Evolutionary conservation across 2,113 vertebrate species (phyloP), one percentile per base, ranked within the genome.

Genomic region (Benitochromis conjunctus): DNA sequence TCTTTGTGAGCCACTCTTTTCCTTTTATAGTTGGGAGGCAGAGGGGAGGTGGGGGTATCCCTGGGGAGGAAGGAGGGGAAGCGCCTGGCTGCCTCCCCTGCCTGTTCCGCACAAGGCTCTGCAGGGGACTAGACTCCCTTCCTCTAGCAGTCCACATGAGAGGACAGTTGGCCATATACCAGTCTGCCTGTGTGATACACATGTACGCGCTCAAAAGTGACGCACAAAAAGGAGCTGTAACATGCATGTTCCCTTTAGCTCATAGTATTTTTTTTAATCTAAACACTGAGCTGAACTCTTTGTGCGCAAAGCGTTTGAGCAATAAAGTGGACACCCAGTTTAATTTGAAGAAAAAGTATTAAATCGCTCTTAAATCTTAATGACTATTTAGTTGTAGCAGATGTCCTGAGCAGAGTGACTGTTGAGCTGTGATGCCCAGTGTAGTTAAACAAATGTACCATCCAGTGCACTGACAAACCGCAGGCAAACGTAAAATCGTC

Each of bases 1-100:
- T 91, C 90, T 92, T 90, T 94, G 84, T 89, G 84, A 94, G 88
- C 58, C 88, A 86, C 82, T 90, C 84, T 90, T 90, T 76, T 82
- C 86, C 82, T 93, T 90, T 91, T 89, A 89, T 83, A 88, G 83
- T 83, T 81, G 81, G n/a, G n/a, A 43, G 81, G 14, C 29, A 34
- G 69, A 57, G 38, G 46, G 58, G 80, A 51, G 36, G 24, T 55
- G 55, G 86, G 79, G 84, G 88, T 14, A 46, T 85, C 90, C 90
- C 92, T 76, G 82, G 77, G 90, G 91, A 92, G 77, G 62, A 19
- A 88, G 86, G 41, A 86, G 84, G 79, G 82, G 81, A 89, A 87
- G 79, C 90, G 66, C 83, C 85, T 91, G 51, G 83, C 91, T 89
- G 86, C 91, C 92, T 94, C 92, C 89, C 83, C 86, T 92, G 88